Evolutionary conservation across 2,113 vertebrate species (phyloP), one percentile per base, ranked within the genome.

Genomic region (Hylia prasina): DNA sequence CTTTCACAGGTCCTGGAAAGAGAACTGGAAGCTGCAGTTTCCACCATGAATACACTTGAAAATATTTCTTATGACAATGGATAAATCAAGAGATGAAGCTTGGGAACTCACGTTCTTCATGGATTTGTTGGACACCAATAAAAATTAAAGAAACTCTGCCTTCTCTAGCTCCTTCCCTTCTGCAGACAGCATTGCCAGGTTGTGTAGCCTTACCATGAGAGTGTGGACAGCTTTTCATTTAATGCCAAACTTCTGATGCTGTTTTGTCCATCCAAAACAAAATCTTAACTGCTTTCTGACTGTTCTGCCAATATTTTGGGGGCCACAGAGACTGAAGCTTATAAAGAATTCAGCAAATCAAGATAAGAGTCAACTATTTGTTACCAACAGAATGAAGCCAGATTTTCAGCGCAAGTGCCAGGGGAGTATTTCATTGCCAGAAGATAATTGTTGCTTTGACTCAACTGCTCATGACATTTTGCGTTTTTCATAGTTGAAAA

Each of bases 371-470:
- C 45, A 91, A 30, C 27, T 70, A 42, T 89, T 87, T 89, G 68
- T 85, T 73, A 88, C 37, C 56, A 80, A 53, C 14, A 81, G 39
- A 71, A 58, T 5, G 17, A 69, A 94, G 68, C 39, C 64, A 81
- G 15, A 45, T 91, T 88, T 96, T 92, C 64, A 82, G 39, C 57
- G 10, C 39, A 39, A 96, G 51, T 86, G 47, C 83, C 87, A 89
- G 63, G 69, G 82, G 92, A 94, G 70, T 58, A 30, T 92, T 70
- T 76, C 69, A 80, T 42, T 92, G 56, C 95, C 91, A 97, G 94
- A 63, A 33, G 53, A 61, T 61, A 87, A 79, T 65, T 86, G 20
- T 75, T 96, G 66, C 76, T 61, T 82, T 91, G 60, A 76, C 51
- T 96, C 58, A 68, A 90, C 66, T n/a, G 13, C 45, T 85, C 13